Evolutionary conservation across 2,797 vertebrate species (phyloP).

Genomic region (Pangasius larnaudii): DNA sequence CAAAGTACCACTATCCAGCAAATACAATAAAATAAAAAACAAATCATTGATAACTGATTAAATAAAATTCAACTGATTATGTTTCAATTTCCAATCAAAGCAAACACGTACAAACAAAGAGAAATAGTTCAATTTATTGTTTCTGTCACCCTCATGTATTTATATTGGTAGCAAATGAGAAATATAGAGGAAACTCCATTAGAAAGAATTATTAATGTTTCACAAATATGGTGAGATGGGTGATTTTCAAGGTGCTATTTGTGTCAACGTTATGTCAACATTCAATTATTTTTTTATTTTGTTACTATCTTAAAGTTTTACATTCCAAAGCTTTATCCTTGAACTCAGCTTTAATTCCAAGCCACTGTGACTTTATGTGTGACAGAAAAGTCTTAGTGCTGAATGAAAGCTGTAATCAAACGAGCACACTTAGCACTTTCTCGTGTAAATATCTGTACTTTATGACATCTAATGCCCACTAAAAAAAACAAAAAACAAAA

Average conservation of each 20-base stretch:
- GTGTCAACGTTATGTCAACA: constrained; percentile 43
- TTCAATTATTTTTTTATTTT: constrained; percentile 29
- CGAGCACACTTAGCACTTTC: constrained; percentile 18
- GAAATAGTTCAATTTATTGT: constrained; percentile 34
- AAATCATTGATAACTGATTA: constrained; percentile 38
- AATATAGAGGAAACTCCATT: not conserved
- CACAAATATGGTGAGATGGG: constrained; percentile 45
- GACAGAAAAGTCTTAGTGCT: constrained; percentile 29
- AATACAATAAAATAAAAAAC: constrained; percentile 27
- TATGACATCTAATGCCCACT: constrained; percentile 50
- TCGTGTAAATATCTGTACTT: constrained; percentile 12
- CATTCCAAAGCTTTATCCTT: constrained; percentile 52
- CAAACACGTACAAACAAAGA: constrained; percentile 33
- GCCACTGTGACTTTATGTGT: constrained; percentile 7
- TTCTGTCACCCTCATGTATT: constrained; percentile 30
- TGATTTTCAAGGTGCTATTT: constrained; percentile 57
- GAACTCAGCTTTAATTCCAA: constrained; percentile 31
- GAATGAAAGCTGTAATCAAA: constrained; percentile 35
- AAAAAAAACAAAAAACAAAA: constrained; percentile 21
- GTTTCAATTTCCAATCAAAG: constrained; percentile 37
- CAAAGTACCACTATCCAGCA: constrained; percentile 54
- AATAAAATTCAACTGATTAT: constrained; percentile 43
- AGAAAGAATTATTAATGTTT: constrained; percentile 18
- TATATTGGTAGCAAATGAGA: constrained; percentile 9
- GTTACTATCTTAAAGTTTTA: constrained; percentile 42